Percentiles rank a stretch among this genome's conserved stretches.
These are phyloP conservation scores for Orycteropus afer DNA, from an alignment of 2,113 vertebrate species.

Conservation along the genomic window DNA sequence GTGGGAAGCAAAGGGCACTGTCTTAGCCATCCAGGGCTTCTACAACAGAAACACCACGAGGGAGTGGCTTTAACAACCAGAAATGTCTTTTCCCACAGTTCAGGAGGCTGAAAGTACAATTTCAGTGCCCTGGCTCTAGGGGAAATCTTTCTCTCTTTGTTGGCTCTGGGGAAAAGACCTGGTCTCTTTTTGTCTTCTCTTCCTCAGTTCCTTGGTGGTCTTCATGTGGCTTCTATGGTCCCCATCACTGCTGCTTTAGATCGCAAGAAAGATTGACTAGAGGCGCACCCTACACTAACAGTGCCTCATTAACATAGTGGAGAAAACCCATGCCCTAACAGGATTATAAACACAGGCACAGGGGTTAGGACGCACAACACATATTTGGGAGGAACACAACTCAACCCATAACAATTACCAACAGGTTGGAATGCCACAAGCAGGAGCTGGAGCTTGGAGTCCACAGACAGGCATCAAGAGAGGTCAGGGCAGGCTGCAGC, in stretches of 20 bases:
- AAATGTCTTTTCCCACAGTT: background rate
- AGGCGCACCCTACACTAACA: background rate
- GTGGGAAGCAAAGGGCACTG: background rate
- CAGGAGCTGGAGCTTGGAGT: background rate
- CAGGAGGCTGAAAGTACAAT: background rate
- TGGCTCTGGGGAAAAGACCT: background rate
- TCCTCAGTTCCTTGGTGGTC: background rate
- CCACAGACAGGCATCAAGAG: background rate
- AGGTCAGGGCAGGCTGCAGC: too few relatives aligned
- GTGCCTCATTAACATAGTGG: too few relatives aligned
- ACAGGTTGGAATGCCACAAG: background rate
- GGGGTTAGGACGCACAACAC: background rate
- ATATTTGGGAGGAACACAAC: background rate
- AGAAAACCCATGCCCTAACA: background rate
- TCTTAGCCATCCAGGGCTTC: background rate
- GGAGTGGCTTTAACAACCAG: background rate
- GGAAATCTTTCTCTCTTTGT: too few relatives aligned
- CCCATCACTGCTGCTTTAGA: background rate
- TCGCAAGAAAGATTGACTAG: background rate
- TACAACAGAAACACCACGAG: background rate
- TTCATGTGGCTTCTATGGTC: background rate
- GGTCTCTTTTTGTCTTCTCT: background rate
- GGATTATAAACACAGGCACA: background rate
- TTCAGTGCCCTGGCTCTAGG: too few relatives aligned
- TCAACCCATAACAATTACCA: too few relatives aligned